These are phyloP conservation scores for Centrocercus urophasianus DNA, from an alignment of 2,113 vertebrate genomes.

Conservation along the genomic window DNA sequence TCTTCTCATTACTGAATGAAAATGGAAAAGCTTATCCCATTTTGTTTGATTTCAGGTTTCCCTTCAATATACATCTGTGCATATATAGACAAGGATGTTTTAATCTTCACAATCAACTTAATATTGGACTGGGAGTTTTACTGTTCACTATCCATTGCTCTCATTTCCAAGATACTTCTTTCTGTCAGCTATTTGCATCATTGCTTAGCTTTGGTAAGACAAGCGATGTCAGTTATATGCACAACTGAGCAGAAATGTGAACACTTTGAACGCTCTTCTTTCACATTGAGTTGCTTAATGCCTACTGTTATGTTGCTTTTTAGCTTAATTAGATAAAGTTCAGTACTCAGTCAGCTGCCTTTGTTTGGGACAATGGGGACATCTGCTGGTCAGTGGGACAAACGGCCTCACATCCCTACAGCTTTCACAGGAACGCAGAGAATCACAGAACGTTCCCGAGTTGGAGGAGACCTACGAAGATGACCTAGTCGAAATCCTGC, in stretches of 20 bases:
- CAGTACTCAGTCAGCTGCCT: accelerated
- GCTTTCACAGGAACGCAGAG: not conserved
- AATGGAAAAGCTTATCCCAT: not conserved
- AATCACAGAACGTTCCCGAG: not conserved
- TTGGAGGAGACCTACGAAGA: not conserved
- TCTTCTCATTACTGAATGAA: not conserved
- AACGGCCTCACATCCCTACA: not conserved
- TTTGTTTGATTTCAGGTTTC: not conserved
- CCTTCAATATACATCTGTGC: not conserved
- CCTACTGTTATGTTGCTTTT: not conserved
- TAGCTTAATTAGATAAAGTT: not conserved
- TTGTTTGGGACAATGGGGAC: constrained; percentile 12
- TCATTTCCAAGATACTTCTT: not conserved
- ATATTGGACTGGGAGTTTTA: not conserved
- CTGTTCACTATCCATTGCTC: accelerated
- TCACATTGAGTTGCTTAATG: not conserved
- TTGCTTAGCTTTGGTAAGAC: not conserved
- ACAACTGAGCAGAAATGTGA: not conserved
- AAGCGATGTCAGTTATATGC: not conserved
- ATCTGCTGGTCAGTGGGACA: not conserved
- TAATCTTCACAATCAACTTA: not conserved
- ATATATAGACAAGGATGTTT: not conserved
- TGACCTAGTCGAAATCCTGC: not conserved
- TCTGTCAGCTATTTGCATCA: not conserved
- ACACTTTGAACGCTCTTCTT: not conserved